These are phyloP conservation scores for Bruchidius siliquastri DNA, from an alignment of 2,888 invertebrate genomes.

Conservation along the genomic window DNA sequence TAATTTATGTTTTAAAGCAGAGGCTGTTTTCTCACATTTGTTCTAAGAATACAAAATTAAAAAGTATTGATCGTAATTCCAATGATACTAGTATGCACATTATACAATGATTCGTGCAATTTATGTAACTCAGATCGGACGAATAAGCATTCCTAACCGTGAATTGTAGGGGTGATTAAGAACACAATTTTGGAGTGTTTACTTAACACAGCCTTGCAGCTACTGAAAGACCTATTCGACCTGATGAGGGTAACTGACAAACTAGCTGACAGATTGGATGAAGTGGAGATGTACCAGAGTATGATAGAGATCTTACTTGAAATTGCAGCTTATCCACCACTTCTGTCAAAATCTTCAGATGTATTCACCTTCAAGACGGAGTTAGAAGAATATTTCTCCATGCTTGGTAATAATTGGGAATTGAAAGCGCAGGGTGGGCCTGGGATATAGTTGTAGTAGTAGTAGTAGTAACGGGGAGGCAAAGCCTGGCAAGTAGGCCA, in stretches of 20 bases:
- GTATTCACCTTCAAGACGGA: conserved; percentile 23
- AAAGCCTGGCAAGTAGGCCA: no score
- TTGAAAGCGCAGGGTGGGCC: not conserved
- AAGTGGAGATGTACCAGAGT: conserved; percentile 26
- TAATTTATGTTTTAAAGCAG: no score
- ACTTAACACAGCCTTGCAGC: conserved; percentile 28
- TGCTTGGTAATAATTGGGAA: conserved; percentile 33
- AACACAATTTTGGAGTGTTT: conserved; percentile 6
- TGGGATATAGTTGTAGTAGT: no score
- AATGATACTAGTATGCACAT: no score
- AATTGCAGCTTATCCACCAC: conserved; percentile 35
- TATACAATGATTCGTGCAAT: no score
- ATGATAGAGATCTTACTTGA: conserved; percentile 36
- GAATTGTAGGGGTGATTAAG: no score
- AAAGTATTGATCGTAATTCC: no score
- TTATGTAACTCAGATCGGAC: no score
- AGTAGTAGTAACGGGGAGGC: no score
- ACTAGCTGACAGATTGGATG: conserved; percentile 27
- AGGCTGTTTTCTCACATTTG: no score
- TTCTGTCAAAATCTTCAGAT: conserved; percentile 38
- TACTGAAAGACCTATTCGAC: conserved; percentile 37
- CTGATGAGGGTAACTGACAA: conserved; percentile 40
- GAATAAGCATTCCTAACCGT: no score
- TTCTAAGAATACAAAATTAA: no score
- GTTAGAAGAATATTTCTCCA: conserved; percentile 40